Evolutionary conservation across 2,888 invertebrate genomes (phyloP), one percentile per base, ranked within the genome.

Genomic region (Pyrgus malvae): DNA sequence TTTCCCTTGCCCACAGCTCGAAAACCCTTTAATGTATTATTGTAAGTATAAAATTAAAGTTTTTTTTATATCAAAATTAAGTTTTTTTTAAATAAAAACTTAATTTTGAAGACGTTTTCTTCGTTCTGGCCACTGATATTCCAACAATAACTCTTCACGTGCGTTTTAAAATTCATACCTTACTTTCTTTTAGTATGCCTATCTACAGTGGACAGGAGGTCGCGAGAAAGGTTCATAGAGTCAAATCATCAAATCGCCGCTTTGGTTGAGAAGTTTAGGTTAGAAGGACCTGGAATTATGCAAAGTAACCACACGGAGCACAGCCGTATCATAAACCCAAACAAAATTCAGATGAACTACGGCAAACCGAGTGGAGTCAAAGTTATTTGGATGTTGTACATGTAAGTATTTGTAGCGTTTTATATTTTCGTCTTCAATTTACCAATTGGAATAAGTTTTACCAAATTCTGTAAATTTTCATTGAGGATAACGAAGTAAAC

Each of bases 1-100:
- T 1, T 98, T 98, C 77, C 98, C 98, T 0, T 99, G 99, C 80
- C 99, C 99, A 0, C 97, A 98, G 74, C 89, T 98, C 44, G 99
- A 99, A 76, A 99, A 99, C 82, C 99, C 99, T 0, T 91, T 99
- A n/a, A 98, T 98, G 96, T 99, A 98, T 82, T 99, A 98, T 76
- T 90, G 97, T 97, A 87, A 93, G 96, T 92, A 37, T n/a, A n/a
- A 21, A 21, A 3, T 21, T 21, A 21, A 3, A 21, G 3, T 21
- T 21, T 6, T 21, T 21, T 21, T 21, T 21, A 21, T n/a, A n/a
- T n/a, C n/a, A n/a, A n/a, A n/a, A n/a, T n/a, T n/a, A n/a, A n/a
- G n/a, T n/a, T n/a, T n/a, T n/a, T n/a, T n/a, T n/a, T n/a, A n/a
- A n/a, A n/a, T n/a, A n/a, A n/a, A n/a, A n/a, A n/a, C n/a, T n/a